Evolutionary conservation across 1,140 invertebrate genomes (phyloP), one percentile per base, ranked within the genome.

Genomic region (Trissolcus basalis): DNA sequence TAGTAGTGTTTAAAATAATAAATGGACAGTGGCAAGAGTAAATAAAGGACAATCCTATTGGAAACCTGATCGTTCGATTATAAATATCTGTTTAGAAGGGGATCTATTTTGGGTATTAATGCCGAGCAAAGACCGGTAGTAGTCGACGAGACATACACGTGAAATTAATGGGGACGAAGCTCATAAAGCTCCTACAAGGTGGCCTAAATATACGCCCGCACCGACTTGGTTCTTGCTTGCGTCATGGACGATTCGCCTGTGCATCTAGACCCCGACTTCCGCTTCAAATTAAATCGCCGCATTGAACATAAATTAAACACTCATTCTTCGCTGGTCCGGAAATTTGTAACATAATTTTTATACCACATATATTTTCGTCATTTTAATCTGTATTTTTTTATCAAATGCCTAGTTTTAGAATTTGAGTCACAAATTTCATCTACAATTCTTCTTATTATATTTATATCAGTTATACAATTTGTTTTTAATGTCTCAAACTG

Each of bases 181-280:
- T 83, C 80, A 80, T 83, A 85, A 84, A 83, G 73, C 79, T 82
- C 60, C 72, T 72, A 77, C 83, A 67, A 79, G 80, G 75, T 84
- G 81, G 83, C 83, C 83, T 84, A 84, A 85, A 84, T 84, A 85
- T 83, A 84, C 82, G 81, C 82, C 79, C 53, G 73, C 64, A 73
- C 73, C 72, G 74, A 59, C 51, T 48, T 19, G 10, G 43, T 19
- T 47, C 45, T 49, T 5, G 36, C 36, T 16, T 27, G 27, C 44
- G n/a, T 47, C 54, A 69, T 58, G 19, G 19, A 27, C 19, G 19
- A 27, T 27, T 27, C 19, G 19, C 19, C 19, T 27, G 19, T 27
- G 19, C 58, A 32, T 68, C 47, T 55, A 36, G 64, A 68, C 80
- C 71, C 60, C 69, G 41, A 80, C 72, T 84, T 84, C 81, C 81